Percentiles rank a stretch among this genome's conserved stretches.
These are phyloP conservation scores for Microctonus brassicae DNA, from an alignment of 2,888 invertebrate species.

Conservation along the genomic window DNA sequence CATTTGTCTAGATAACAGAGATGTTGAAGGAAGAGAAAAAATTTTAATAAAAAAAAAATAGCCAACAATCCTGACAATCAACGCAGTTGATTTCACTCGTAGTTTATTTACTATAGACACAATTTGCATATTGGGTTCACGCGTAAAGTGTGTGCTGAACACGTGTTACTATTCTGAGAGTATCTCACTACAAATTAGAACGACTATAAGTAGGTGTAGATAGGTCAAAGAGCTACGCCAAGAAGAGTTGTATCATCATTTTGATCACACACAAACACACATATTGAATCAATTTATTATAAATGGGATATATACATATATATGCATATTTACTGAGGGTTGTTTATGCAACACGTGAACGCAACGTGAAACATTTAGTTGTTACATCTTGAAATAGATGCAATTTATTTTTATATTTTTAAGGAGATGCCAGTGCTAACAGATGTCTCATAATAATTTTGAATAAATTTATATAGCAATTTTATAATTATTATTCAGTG, in stretches of 20 bases:
- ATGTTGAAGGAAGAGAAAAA: background rate
- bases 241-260: conserved; percentile 29
- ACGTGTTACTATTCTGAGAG: conserved; percentile 47
- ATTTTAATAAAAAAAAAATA: background rate
- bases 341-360: background rate
- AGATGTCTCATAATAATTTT: background rate
- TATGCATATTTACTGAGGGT: background rate
- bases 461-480: background rate
- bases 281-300: conserved; percentile 12
- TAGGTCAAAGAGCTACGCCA: conserved; percentile 37
- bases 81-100: conserved; percentile 8
- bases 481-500: background rate
- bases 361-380: conserved; percentile 4
- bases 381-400: background rate
- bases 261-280: background rate
- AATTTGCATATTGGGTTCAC: conserved; percentile 43
- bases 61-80: conserved; percentile 2
- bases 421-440: background rate
- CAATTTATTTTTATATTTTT: background rate
- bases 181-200: conserved; percentile 17
- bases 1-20: background rate
- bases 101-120: background rate
- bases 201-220: conserved; percentile 28
- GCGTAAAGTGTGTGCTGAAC: conserved; percentile 46
- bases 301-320: background rate